These are phyloP conservation scores for Lepidurus arcticus DNA, from an alignment of 1,140 invertebrate species.

Conservation along the genomic window DNA sequence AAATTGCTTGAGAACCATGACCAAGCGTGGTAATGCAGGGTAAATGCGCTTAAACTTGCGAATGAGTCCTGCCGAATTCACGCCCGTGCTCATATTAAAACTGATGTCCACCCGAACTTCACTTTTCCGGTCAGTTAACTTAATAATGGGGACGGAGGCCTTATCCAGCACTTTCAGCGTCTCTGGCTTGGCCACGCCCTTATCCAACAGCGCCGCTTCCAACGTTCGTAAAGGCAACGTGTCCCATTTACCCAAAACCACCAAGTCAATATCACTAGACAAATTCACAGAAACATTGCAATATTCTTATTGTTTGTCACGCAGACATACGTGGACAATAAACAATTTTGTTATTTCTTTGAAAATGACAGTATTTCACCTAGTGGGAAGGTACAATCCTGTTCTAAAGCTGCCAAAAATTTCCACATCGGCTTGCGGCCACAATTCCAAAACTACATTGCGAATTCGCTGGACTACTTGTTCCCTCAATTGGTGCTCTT, in stretches of 20 bases:
- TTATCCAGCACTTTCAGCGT: constrained; percentile 94
- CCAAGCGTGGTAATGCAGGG: constrained; percentile 83
- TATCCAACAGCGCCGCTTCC: constrained; percentile 78
- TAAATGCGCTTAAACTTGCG: constrained; percentile 70
- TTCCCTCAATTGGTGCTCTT: constrained; percentile 78
- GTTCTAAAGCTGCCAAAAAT: constrained; percentile 94
- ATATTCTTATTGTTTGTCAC: constrained; percentile 15
- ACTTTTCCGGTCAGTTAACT: constrained; percentile 89
- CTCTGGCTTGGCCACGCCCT: constrained; percentile 77
- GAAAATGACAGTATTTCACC: constrained; percentile 46
- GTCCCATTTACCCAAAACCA: constrained; percentile 92
- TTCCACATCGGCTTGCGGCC: constrained; percentile 86
- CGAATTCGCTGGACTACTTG: constrained; percentile 83
- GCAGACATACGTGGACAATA: background rate
- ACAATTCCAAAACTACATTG: constrained; percentile 74
- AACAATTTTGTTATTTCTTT: background rate
- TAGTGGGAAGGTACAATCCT: constrained; percentile 88
- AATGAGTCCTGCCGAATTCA: constrained; percentile 91
- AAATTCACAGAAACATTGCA: constrained; percentile 29
- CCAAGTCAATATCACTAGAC: constrained; percentile 92
- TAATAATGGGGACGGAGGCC: constrained; percentile 95
- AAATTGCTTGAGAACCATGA: constrained; percentile 96
- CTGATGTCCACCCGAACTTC: constrained; percentile 95
- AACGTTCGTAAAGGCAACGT: constrained; percentile 82
- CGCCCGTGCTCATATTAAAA: constrained; percentile 94